A percentile compares a stretch with the other conserved stretches of the same genome.
Conservation (phyloP, 2,113 vertebrate species). For the Etheostoma cragini region DNA sequence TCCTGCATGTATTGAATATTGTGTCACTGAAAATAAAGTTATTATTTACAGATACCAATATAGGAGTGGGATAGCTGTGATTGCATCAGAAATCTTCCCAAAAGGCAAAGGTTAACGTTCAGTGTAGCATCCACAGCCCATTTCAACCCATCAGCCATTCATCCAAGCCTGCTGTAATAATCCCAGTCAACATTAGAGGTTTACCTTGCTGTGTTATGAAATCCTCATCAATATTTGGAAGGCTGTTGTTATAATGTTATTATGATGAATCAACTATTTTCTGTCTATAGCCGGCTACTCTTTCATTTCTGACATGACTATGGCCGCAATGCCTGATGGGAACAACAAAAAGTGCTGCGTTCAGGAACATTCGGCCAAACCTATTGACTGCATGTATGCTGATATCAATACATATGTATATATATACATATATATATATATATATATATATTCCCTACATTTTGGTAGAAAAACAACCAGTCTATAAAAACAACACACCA, state of each 20-base stretch:
- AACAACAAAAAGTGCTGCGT: background rate
- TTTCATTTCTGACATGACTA: conserved; percentile 39
- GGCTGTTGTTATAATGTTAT: background rate
- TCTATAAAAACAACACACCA: no score
- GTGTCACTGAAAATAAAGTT: background rate
- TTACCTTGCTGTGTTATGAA: conserved; percentile 32
- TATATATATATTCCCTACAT: background rate
- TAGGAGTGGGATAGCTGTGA: background rate
- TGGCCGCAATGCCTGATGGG: conserved; percentile 67
- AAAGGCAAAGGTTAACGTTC: background rate
- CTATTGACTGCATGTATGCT: no score
- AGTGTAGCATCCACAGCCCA: background rate
- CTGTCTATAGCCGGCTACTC: background rate
- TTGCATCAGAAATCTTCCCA: conserved; percentile 28
- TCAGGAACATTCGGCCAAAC: background rate
- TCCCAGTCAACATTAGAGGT: background rate
- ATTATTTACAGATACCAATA: background rate
- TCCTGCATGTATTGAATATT: background rate
- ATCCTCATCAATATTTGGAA: background rate
- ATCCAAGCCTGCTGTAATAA: background rate
- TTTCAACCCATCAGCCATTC: background rate
- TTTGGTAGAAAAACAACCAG: background rate
- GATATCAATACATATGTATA: no score
- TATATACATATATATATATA: no score
- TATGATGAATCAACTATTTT: background rate